phyloP scores from a whole-genome alignment of 2,797 vertebrate genomes.

The Podargus strigoides region DNA sequence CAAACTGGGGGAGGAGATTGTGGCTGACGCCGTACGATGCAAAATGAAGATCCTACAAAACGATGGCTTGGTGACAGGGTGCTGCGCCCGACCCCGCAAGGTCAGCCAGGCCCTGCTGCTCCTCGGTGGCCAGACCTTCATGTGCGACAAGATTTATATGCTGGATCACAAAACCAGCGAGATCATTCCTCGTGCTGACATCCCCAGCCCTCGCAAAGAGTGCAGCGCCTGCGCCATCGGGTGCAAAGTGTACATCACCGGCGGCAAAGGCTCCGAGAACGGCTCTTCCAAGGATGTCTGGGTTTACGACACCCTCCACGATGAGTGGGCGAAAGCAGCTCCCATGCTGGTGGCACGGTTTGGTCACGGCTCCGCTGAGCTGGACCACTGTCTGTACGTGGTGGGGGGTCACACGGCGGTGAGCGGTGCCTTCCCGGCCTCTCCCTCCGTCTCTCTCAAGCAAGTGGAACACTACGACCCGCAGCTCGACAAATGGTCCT shows the following conservation, averaged over 20 bases:
- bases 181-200: conserved; percentile 97
- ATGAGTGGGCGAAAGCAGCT: conserved; percentile 97
- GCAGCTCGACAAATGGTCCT: conserved; percentile 93
- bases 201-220: conserved; percentile 96
- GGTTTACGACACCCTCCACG: conserved; percentile 96
- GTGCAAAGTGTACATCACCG: conserved; percentile 96
- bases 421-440: conserved; percentile 92
- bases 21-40: conserved; percentile 93
- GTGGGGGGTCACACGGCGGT: conserved; percentile 95
- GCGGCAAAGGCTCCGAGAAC: conserved; percentile 93
- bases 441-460: conserved; percentile 95
- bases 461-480: conserved; percentile 98
- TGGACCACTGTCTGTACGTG: conserved; percentile 94
- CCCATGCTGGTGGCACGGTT: conserved; percentile 97
- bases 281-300: conserved; percentile 96
- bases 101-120: conserved; percentile 96
- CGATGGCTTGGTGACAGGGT: conserved; percentile 90
- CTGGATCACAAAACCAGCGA: conserved; percentile 96
- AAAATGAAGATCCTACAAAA: conserved; percentile 98
- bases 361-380: conserved; percentile 95
- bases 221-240: conserved; percentile 97
- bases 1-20: conserved; percentile 91
- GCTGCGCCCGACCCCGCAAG: conserved; percentile 92
- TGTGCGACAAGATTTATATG: conserved; percentile 96
- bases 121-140: conserved; percentile 94